phyloP scores from a whole-genome alignment of 2,797 vertebrate genomes.

The Anguilla obscura region DNA sequence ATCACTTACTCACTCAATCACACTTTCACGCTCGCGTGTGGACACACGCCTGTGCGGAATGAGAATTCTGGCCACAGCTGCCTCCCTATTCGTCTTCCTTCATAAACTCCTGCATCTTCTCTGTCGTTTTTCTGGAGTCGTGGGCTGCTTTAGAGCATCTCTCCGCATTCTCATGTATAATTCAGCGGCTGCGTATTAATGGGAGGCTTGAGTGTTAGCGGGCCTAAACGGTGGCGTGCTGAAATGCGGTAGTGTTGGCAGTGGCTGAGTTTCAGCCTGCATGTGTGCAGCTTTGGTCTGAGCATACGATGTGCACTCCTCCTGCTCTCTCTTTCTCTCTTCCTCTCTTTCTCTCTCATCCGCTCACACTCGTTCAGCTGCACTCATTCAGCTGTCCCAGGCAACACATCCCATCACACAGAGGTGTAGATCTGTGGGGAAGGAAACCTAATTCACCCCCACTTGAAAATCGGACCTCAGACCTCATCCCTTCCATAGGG shows the following conservation, averaged over 20 bases:
- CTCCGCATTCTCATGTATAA: background rate
- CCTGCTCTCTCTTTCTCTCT: background rate
- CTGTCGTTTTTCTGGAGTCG: background rate
- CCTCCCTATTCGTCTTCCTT: background rate
- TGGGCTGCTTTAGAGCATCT: background rate
- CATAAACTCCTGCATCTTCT: background rate
- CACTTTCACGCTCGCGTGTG: background rate
- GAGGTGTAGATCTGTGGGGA: background rate
- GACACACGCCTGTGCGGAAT: background rate
- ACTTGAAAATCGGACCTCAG: background rate
- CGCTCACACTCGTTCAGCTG: background rate
- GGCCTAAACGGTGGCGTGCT: background rate
- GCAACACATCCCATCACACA: background rate
- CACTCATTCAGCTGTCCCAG: background rate
- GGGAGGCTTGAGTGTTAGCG: background rate
- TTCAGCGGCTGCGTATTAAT: slow-evolving; percentile 8
- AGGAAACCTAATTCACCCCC: background rate
- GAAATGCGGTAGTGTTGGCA: background rate
- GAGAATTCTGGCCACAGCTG: background rate
- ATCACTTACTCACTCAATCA: background rate
- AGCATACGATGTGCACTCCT: background rate
- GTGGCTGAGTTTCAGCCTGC: background rate
- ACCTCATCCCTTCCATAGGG: background rate
- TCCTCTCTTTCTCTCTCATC: background rate
- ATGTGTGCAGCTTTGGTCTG: slow-evolving; percentile 5